Evolutionary conservation across 2,113 vertebrate genomes (phyloP).

Genomic region (Chaetops frenatus): DNA sequence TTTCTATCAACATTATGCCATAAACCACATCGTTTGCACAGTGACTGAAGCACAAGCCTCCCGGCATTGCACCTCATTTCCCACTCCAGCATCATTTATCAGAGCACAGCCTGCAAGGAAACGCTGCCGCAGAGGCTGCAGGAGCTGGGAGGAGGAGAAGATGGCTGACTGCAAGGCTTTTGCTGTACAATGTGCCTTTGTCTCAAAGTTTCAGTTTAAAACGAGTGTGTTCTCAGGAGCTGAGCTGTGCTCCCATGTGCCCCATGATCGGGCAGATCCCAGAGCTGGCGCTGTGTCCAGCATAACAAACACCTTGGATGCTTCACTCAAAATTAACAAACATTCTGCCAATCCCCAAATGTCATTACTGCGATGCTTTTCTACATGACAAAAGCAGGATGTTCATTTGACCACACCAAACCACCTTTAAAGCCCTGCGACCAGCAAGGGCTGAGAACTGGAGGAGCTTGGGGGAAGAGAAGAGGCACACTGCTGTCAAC

Average conservation of each 20-base stretch:
- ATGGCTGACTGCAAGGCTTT: neutral
- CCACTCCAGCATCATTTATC: neutral
- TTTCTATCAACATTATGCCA: neutral
- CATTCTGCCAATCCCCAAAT: neutral
- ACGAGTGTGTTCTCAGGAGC: neutral
- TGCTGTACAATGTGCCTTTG: slow-evolving; percentile 7
- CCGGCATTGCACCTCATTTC: neutral
- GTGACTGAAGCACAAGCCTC: neutral
- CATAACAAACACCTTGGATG: neutral
- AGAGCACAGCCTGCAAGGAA: neutral
- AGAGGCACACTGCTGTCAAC: neutral
- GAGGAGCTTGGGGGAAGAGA: neutral
- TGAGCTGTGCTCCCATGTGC: neutral
- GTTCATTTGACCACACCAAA: neutral
- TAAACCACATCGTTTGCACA: neutral
- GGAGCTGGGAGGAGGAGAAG: neutral
- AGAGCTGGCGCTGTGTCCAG: neutral
- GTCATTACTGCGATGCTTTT: neutral
- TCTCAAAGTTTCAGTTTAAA: neutral
- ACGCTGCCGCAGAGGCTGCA: neutral
- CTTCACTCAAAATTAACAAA: neutral
- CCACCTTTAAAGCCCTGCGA: neutral
- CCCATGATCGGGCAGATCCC: neutral
- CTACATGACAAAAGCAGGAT: neutral
- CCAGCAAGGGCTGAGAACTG: neutral